phyloP scores from a whole-genome alignment of 2,888 invertebrate genomes.

The Microplitis manilae region DNA sequence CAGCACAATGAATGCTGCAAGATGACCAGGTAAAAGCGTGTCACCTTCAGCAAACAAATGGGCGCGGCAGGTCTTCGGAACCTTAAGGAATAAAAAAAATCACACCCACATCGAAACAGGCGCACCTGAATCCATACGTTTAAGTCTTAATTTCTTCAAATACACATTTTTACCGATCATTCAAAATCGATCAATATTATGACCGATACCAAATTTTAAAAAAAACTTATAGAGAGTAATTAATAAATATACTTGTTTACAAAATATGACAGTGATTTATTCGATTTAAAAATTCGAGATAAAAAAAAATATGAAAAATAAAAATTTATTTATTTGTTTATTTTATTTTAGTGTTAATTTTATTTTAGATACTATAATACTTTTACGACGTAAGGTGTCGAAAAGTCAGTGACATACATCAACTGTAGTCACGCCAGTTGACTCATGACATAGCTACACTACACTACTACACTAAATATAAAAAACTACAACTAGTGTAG shows the following conservation, averaged over 20 bases:
- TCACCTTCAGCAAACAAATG: slow-evolving; percentile 65
- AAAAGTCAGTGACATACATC: slow-evolving; percentile 26
- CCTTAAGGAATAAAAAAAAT: slow-evolving; percentile 42
- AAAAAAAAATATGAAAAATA: neutral
- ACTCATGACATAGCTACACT: slow-evolving; percentile 8
- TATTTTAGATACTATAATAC: slow-evolving; percentile 19
- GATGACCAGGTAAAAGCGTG: slow-evolving; percentile 61
- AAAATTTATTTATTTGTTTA: slow-evolving; percentile 8
- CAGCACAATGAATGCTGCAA: slow-evolving; percentile 28
- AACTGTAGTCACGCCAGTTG: slow-evolving; percentile 14
- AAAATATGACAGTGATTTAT: neutral
- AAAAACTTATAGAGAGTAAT: neutral
- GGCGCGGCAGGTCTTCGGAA: slow-evolving; percentile 56
- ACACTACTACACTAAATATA: neutral
- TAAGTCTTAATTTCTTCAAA: slow-evolving; percentile 9
- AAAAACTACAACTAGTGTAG: slow-evolving; percentile 9
- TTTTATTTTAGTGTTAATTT: slow-evolving; percentile 18
- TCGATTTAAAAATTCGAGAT: neutral
- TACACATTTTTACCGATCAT: too few species aligned
- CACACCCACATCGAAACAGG: slow-evolving; percentile 53
- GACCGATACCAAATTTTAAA: neutral
- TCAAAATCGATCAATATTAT: too few species aligned
- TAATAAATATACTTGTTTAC: too few species aligned
- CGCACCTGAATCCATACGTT: slow-evolving; percentile 48
- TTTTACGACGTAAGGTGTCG: slow-evolving; percentile 25